Percentiles rank a stretch among this genome's conserved stretches.
phyloP scores from a whole-genome alignment of 2,888 invertebrate genomes.

The Melolontha melolontha region DNA sequence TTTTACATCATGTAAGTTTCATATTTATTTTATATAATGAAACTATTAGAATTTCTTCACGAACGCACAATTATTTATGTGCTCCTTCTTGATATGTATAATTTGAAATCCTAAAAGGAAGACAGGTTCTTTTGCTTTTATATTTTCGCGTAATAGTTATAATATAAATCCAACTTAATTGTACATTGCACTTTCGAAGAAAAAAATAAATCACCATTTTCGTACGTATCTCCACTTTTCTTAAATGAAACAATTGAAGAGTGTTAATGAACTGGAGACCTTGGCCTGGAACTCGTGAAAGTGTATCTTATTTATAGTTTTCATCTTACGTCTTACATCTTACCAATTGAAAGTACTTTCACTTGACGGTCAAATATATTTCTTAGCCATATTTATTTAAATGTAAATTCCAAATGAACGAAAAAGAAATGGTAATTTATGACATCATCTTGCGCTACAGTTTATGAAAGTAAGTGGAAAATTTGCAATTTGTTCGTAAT shows the following conservation, averaged over 20 bases:
- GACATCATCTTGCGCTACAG: slow-evolving; percentile 14
- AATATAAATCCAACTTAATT: no score
- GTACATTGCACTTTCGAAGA: no score
- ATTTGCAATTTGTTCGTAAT: slow-evolving; percentile 4
- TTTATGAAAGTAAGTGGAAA: slow-evolving; percentile 18
- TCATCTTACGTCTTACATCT: slow-evolving; percentile 29
- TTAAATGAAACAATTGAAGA: slow-evolving; percentile 11
- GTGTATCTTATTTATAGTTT: slow-evolving; percentile 34
- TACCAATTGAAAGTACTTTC: slow-evolving; percentile 40
- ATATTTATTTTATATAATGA: no score
- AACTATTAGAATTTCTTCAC: no score
- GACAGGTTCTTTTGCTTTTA: no score
- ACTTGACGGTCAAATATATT: slow-evolving; percentile 28
- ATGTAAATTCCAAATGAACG: slow-evolving; percentile 10
- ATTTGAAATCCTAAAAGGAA: no score
- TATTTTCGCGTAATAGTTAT: no score
- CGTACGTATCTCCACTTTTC: no score
- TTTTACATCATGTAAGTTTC: no score
- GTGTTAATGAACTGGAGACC: slow-evolving; percentile 44
- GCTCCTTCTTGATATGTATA: no score
- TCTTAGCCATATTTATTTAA: slow-evolving; percentile 13
- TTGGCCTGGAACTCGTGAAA: slow-evolving; percentile 41
- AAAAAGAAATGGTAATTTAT: slow-evolving; percentile 20
- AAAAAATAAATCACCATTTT: no score
- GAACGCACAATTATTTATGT: no score